A percentile compares a stretch with the other conserved stretches of the same genome.
These are phyloP conservation scores for Digitonthophagus gazella DNA, from an alignment of 2,888 invertebrate genomes.

Conservation along the genomic window DNA sequence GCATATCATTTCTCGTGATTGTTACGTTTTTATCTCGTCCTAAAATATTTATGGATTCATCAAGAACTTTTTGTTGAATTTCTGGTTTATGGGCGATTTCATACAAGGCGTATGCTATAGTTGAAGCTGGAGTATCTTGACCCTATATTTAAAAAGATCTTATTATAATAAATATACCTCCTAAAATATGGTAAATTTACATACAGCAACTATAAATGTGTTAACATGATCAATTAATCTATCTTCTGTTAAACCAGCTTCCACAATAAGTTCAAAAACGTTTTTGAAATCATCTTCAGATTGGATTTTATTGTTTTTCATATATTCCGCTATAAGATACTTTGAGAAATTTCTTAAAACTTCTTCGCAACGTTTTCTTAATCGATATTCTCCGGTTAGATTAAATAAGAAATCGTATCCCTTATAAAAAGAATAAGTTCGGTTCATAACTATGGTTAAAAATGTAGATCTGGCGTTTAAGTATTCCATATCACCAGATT, in stretches of 20 bases:
- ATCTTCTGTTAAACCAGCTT: conserved; percentile 4
- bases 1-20: conserved; percentile 17
- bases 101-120: conserved; percentile 55
- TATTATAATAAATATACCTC: background rate
- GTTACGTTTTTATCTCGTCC: conserved; percentile 11
- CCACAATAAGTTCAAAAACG: conserved; percentile 18
- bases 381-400: conserved; percentile 28
- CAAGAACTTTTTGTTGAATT: conserved; percentile 47
- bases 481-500: conserved; percentile 7
- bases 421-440: conserved; percentile 31
- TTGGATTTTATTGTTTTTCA: conserved; percentile 25
- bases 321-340: conserved; percentile 22
- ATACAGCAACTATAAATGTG: conserved; percentile 25
- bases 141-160: conserved; percentile 43
- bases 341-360: conserved; percentile 29
- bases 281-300: conserved; percentile 11
- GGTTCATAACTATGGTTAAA: conserved; percentile 29
- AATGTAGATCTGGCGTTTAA: conserved; percentile 20
- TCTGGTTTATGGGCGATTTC: conserved; percentile 53
- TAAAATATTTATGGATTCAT: conserved; percentile 31
- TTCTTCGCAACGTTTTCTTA: conserved; percentile 28
- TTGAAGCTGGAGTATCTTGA: conserved; percentile 58
- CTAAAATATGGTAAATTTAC: conserved; percentile 5
- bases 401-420: conserved; percentile 30
- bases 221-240: conserved; percentile 19